Conservation (phyloP, 2,113 vertebrate species). For the Clarias batrachus region DNA sequence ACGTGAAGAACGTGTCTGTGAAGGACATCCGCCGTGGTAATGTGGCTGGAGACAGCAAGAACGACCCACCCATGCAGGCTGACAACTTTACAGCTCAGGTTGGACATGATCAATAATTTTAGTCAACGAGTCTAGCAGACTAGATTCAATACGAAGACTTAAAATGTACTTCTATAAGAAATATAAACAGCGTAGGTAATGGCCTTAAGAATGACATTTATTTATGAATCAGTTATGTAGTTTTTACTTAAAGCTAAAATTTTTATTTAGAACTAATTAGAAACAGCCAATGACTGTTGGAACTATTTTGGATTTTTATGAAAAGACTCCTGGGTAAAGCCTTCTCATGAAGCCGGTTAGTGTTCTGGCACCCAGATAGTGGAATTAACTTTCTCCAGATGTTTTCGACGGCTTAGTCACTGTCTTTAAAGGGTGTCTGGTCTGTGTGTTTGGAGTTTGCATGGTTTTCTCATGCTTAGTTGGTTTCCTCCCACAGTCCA, state of each 20-base stretch:
- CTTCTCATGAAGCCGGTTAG: not conserved
- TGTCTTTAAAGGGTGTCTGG: no score
- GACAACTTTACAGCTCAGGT: conserved; percentile 76
- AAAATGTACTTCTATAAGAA: not conserved
- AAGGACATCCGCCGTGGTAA: conserved; percentile 79
- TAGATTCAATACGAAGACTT: not conserved
- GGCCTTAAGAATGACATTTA: no score
- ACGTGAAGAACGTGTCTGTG: conserved; percentile 78
- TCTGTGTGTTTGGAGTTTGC: no score
- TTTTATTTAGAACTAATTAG: not conserved
- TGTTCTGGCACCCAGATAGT: no score
- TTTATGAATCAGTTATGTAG: not conserved
- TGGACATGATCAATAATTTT: not conserved
- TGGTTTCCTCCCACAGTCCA: no score
- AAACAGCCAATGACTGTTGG: not conserved
- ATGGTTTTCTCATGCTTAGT: no score
- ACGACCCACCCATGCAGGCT: conserved; percentile 71
- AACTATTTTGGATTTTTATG: not conserved
- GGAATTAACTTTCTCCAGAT: no score
- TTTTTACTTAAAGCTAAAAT: not conserved
- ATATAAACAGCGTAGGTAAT: not conserved
- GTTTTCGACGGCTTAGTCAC: no score
- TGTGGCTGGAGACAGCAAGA: conserved; percentile 80
- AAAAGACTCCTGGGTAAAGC: not conserved
- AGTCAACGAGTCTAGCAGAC: no score